These are phyloP conservation scores for Pelobates fuscus DNA, from an alignment of 2,113 vertebrate genomes.

Conservation along the genomic window DNA sequence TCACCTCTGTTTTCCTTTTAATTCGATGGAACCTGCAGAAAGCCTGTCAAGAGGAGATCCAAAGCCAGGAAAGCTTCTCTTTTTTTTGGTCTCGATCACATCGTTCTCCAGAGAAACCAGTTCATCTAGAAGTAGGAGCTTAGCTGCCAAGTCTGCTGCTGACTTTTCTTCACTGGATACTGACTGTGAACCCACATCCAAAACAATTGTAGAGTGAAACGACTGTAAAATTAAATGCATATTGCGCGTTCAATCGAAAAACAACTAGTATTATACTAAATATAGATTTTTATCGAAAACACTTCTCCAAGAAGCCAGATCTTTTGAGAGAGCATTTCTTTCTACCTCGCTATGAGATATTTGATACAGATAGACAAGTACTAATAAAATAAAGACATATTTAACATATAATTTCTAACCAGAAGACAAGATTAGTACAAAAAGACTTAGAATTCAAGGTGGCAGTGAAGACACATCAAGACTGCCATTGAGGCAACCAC, in stretches of 20 bases:
- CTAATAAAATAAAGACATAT: not conserved
- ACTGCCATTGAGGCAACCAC: too few relatives aligned
- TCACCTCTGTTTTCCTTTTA: slow-evolving; percentile 83
- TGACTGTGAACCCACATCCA: slow-evolving; percentile 23
- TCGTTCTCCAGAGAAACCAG: slow-evolving; percentile 80
- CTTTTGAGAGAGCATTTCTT: not conserved
- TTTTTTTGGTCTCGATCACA: slow-evolving; percentile 85
- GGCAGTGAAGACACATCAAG: too few relatives aligned
- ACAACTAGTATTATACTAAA: not conserved
- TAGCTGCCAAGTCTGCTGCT: slow-evolving; percentile 62
- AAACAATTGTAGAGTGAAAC: slow-evolving; percentile 52
- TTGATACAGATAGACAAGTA: too few relatives aligned
- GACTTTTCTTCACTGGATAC: slow-evolving; percentile 62
- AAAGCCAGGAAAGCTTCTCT: slow-evolving; percentile 84
- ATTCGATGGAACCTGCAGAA: slow-evolving; percentile 72
- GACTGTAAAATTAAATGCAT: slow-evolving; percentile 57
- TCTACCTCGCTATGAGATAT: too few relatives aligned
- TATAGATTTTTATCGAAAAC: not conserved
- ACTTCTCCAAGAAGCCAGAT: not conserved
- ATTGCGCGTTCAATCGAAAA: not conserved
- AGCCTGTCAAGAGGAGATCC: slow-evolving; percentile 82
- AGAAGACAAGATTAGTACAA: too few relatives aligned
- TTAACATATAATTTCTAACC: too few relatives aligned
- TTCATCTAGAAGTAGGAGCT: slow-evolving; percentile 73
- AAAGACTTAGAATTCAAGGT: too few relatives aligned